phyloP scores from a whole-genome alignment of 1,140 invertebrate species.

The Caenorhabditis briggsae region DNA sequence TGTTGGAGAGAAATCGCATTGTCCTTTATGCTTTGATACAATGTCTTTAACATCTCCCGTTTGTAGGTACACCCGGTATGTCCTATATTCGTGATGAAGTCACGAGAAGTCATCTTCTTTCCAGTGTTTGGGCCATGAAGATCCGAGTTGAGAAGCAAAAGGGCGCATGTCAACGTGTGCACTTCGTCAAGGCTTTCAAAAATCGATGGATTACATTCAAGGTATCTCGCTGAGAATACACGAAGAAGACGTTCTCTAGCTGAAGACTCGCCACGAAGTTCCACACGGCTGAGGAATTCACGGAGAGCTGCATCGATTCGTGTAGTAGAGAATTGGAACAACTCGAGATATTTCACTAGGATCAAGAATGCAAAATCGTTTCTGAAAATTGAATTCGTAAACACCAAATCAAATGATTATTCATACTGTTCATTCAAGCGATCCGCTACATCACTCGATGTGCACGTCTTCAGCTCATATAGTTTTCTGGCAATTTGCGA shows the following conservation, averaged over 20 bases:
- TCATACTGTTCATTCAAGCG: constrained; percentile 19
- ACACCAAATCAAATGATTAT: not conserved
- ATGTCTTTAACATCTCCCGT: constrained; percentile 89
- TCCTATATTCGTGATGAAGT: constrained; percentile 96
- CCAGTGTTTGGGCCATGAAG: constrained; percentile 86
- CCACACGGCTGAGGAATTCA: constrained; percentile 89
- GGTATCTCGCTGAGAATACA: constrained; percentile 93
- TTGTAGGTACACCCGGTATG: constrained; percentile 95
- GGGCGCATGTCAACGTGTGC: constrained; percentile 97
- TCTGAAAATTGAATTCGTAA: constrained; percentile 80
- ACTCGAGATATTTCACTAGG: constrained; percentile 94
- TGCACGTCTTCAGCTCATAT: constrained; percentile 17
- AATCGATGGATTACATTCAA: constrained; percentile 93
- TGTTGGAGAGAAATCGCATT: constrained; percentile 58
- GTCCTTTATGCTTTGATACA: constrained; percentile 93
- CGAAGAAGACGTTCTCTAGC: constrained; percentile 94
- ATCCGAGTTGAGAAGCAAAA: constrained; percentile 98
- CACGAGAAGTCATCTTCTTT: constrained; percentile 91
- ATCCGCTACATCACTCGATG: constrained; percentile 3
- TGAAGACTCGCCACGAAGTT: constrained; percentile 94
- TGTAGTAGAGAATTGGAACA: constrained; percentile 90
- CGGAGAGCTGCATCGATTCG: constrained; percentile 92
- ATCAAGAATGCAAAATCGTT: constrained; percentile 95
- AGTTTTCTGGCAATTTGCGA: constrained; percentile 13
- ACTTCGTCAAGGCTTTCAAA: constrained; percentile 97